Percentiles rank a stretch among this genome's conserved stretches.
Conservation (phyloP, 2,797 vertebrate species). For the Tapera naevia region DNA sequence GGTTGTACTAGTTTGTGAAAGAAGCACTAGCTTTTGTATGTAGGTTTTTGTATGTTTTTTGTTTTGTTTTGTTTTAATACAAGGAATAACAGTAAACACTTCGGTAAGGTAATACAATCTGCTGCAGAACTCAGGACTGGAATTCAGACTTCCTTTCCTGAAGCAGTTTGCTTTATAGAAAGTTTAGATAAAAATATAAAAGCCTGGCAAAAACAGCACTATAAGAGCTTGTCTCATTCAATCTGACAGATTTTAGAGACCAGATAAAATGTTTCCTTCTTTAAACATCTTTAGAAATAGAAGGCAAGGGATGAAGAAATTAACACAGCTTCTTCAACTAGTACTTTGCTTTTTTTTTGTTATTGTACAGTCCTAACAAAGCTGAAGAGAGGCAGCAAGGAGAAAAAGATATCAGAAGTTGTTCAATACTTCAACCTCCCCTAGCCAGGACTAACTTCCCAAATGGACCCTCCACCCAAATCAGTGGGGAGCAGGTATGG, state of each 20-base stretch:
- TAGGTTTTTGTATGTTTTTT: too few relatives aligned
- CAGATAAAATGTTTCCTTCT: not conserved
- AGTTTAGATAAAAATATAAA: not conserved
- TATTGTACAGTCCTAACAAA: not conserved
- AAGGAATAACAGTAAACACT: not conserved
- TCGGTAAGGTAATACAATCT: not conserved
- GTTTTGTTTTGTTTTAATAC: not conserved
- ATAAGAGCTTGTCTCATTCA: not conserved
- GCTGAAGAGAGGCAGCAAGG: not conserved
- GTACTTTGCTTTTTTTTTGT: not conserved
- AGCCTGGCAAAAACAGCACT: not conserved
- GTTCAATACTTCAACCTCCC: not conserved
- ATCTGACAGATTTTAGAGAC: not conserved
- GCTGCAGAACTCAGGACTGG: not conserved
- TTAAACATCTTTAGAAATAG: not conserved
- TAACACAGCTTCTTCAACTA: not conserved
- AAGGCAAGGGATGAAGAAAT: not conserved
- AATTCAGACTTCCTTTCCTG: not conserved
- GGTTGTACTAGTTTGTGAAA: not conserved
- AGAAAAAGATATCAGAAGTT: not conserved
- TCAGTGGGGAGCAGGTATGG: rapidly evolving
- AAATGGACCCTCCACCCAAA: not conserved
- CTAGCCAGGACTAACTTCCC: not conserved
- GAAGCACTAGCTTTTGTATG: not conserved
- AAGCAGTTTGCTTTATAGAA: not conserved